phyloP scores from a whole-genome alignment of 2,113 vertebrate species.

The Siniperca knerii region DNA sequence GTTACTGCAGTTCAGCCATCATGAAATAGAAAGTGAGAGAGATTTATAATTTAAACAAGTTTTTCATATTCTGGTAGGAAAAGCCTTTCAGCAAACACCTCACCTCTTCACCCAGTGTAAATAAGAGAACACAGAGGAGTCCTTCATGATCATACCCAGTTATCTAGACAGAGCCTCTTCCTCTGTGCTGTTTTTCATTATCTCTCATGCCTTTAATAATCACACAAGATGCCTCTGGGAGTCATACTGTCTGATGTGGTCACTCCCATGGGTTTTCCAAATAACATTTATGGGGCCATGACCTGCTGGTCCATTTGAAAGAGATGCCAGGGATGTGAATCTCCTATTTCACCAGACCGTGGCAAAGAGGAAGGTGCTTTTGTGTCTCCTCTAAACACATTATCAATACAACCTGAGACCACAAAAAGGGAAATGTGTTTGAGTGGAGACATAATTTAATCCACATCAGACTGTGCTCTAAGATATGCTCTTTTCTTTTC shows the following conservation, averaged over 20 bases:
- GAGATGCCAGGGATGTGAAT: constrained; percentile 36
- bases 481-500: constrained; percentile 11
- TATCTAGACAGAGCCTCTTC: constrained; percentile 30
- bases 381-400: constrained; percentile 36
- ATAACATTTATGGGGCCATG: constrained; percentile 57
- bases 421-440: constrained; percentile 33
- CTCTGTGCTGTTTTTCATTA: constrained; percentile 43
- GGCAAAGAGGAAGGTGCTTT: constrained; percentile 43
- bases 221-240: constrained; percentile 28
- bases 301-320: constrained; percentile 66
- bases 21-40: not conserved
- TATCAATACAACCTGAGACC: constrained; percentile 28
- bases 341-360: constrained; percentile 50
- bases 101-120: constrained; percentile 27
- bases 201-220: constrained; percentile 39
- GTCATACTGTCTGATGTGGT: constrained; percentile 46
- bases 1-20: constrained; percentile 22
- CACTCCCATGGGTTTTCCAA: constrained; percentile 52
- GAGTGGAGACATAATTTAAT: constrained; percentile 38
- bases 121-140: constrained; percentile 25
- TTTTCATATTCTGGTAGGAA: constrained; percentile 23
- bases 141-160: constrained; percentile 29
- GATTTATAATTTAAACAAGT: not conserved
- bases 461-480: constrained; percentile 1
- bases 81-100: constrained; percentile 38